Evolutionary conservation across 2,888 invertebrate species (phyloP), one percentile per base, ranked within the genome.

Genomic region (Augochlorella aurata): DNA sequence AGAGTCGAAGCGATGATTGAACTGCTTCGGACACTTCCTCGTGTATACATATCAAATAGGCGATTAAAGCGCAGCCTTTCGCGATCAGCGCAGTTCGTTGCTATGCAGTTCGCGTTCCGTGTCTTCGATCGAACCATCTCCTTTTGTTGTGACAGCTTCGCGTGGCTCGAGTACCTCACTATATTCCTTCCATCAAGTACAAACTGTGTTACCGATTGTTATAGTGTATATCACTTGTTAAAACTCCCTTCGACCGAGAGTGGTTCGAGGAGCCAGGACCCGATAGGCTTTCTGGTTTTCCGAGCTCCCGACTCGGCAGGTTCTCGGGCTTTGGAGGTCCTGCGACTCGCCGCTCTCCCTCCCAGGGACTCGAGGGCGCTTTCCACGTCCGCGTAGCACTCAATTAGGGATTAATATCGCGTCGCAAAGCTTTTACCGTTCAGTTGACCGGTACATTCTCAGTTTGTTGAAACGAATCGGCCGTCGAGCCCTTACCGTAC

Each of bases 371-470:
- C 70, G 66, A 21, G 63, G 67, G 50, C 24, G 70, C 68, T 83
- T 63, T 70, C 79, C 74, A 74, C 44, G 45, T 81, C 52, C 67
- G 50, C 67, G 63, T 77, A 86, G 69, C 54, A 81, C 45, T 72
- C n/a, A 45, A 65, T 18, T 50, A 68, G 68, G 49, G 29, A 68
- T 68, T 68, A 49, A 67, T 24, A 10, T 50, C 29, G 24, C 18
- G 49, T 29, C 18, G 24, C 49, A 77, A 77, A 75, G 85, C 83
- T 85, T 85, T 69, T 71, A 67, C 77, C 77, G 74, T 70, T 78
- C 72, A 52, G 47, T 78, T 77, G 50, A 66, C 38, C 72, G 71
- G 50, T 69, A 71, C 76, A 9, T 79, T 83, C 65, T 83, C 77
- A 54, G 71, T 83, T 87, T 78, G 67, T 24, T 24, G 8, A 47